Evolutionary conservation across 2,888 invertebrate genomes (phyloP).

Genomic region (Drosophila setosimentum): DNA sequence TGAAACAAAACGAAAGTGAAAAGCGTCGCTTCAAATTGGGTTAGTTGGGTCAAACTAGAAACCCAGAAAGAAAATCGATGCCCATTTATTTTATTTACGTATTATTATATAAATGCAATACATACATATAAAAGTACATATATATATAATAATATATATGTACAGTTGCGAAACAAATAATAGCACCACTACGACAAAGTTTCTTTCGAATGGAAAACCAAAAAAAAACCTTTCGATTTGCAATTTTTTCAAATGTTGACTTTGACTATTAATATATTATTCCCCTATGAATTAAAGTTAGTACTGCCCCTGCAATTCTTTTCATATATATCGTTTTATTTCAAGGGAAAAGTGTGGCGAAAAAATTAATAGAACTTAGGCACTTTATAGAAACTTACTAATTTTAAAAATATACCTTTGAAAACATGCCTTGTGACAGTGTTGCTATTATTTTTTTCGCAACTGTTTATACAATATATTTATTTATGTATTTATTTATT

Average conservation of each 20-base stretch:
- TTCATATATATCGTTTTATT: too few species aligned
- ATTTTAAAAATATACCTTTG: too few species aligned
- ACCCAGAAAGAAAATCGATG: slow-evolving; percentile 46
- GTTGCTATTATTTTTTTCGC: too few species aligned
- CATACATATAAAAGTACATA: not conserved
- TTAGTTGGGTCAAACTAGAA: slow-evolving; percentile 49
- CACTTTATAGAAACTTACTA: too few species aligned
- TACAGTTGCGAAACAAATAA: not conserved
- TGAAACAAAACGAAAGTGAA: slow-evolving; percentile 33
- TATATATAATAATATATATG: not conserved
- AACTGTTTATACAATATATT: not conserved
- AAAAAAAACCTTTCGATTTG: not conserved
- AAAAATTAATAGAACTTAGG: too few species aligned
- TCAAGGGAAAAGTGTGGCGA: too few species aligned
- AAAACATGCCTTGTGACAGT: too few species aligned
- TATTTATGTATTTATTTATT: not conserved
- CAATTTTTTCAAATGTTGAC: not conserved
- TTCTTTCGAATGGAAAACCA: not conserved
- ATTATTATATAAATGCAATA: slow-evolving; percentile 5
- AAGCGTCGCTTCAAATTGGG: slow-evolving; percentile 50
- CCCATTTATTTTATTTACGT: slow-evolving; percentile 14
- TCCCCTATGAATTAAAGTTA: not conserved
- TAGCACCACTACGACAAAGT: not conserved
- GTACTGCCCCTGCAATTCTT: not conserved
- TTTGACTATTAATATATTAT: not conserved